phyloP scores from a whole-genome alignment of 2,888 invertebrate genomes.

The Meteorus cinctellus region DNA sequence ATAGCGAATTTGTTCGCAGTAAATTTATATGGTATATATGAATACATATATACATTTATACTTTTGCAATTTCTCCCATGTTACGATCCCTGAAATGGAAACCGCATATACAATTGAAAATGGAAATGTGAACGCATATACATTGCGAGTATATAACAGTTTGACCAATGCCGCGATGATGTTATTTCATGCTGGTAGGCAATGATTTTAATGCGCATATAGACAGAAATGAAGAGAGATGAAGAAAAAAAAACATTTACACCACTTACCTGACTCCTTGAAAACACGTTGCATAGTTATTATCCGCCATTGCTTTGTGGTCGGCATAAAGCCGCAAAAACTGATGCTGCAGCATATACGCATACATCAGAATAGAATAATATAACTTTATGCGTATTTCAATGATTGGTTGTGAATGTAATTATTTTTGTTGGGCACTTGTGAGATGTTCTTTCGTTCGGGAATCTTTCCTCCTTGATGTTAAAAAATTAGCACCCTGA shows the following conservation, averaged over 20 bases:
- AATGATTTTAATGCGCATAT: neutral
- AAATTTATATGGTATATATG: neutral
- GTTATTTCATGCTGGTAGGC: neutral
- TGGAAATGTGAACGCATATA: slow-evolving; percentile 19
- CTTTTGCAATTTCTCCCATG: slow-evolving; percentile 14
- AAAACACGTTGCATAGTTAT: slow-evolving; percentile 38
- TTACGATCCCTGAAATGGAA: slow-evolving; percentile 13
- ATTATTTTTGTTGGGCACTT: slow-evolving; percentile 12
- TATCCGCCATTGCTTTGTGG: slow-evolving; percentile 45
- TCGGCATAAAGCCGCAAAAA: slow-evolving; percentile 39
- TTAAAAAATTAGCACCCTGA: neutral
- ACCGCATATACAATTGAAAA: slow-evolving; percentile 23
- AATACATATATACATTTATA: neutral
- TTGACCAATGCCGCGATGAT: neutral
- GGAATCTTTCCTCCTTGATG: neutral
- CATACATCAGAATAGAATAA: slow-evolving; percentile 22
- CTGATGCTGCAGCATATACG: slow-evolving; percentile 18
- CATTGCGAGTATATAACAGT: neutral
- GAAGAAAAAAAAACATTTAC: slow-evolving; percentile 33
- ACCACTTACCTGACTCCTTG: slow-evolving; percentile 42
- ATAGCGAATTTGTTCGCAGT: neutral
- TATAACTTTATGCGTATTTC: slow-evolving; percentile 24
- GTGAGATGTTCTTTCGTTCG: neutral
- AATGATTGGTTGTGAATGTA: slow-evolving; percentile 16
- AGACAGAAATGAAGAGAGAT: neutral